A percentile compares a stretch with the other conserved stretches of the same genome.
Evolutionary conservation across 2,888 invertebrate genomes (phyloP).

Genomic region (Hyposoter dolosus): DNA sequence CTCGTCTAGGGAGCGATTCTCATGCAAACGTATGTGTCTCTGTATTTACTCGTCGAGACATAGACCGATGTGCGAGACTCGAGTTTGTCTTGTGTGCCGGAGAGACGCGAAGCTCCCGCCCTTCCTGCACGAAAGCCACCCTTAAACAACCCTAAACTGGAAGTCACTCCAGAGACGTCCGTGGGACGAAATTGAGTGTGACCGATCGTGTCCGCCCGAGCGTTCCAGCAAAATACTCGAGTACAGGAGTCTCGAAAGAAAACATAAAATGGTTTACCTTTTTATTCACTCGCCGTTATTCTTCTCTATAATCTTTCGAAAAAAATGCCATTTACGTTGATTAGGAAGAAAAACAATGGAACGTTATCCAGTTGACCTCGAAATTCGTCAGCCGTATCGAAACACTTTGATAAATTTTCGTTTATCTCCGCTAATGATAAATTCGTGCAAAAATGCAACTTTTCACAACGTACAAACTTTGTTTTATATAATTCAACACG

Average conservation of each 20-base stretch:
- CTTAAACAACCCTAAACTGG: conserved; percentile 80
- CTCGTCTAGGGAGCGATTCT: conserved; percentile 42
- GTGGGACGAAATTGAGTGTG: conserved; percentile 80
- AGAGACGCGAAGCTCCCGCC: conserved; percentile 59
- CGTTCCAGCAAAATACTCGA: conserved; percentile 61
- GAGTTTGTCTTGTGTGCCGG: conserved; percentile 17
- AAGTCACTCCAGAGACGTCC: conserved; percentile 77
- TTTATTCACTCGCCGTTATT: not conserved
- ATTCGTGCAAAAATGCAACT: conserved; percentile 83
- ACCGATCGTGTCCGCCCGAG: conserved; percentile 78
- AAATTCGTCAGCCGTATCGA: conserved; percentile 50
- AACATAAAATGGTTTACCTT: conserved; percentile 33
- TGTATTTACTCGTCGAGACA: not conserved
- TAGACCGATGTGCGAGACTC: conserved; percentile 7
- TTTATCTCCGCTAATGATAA: conserved; percentile 77
- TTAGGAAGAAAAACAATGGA: not conserved
- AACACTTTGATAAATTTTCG: conserved; percentile 13
- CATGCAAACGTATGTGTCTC: not conserved
- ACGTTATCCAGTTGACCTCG: not conserved
- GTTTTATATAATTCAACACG: conserved; percentile 81
- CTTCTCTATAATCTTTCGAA: not conserved
- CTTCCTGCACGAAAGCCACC: conserved; percentile 72
- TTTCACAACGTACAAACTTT: conserved; percentile 76
- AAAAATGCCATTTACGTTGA: not conserved
- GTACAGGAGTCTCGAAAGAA: not conserved